Evolutionary conservation across 2,113 vertebrate species (phyloP).

Genomic region (Rhodinocichla rosea): DNA sequence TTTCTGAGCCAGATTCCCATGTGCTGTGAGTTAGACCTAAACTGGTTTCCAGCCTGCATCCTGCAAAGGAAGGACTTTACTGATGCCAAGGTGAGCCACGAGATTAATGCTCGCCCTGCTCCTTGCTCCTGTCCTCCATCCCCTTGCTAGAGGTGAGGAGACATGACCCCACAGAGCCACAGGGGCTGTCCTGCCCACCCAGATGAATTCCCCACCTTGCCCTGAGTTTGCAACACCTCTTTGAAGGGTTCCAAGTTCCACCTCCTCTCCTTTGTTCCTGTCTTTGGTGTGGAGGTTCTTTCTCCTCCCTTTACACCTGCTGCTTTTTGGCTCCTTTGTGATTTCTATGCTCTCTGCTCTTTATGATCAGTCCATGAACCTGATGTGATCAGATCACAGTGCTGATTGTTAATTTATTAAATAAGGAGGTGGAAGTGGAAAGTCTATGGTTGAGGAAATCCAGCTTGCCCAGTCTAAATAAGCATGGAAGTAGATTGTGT

Average conservation of each 20-base stretch:
- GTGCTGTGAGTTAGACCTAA: not conserved
- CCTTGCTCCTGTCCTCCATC: not conserved
- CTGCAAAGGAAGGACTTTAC: not conserved
- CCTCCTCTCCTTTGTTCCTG: not conserved
- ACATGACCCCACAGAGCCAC: not conserved
- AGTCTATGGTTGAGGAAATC: not conserved
- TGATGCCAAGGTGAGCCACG: not conserved
- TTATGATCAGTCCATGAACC: not conserved
- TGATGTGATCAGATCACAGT: not conserved
- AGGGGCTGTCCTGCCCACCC: not conserved
- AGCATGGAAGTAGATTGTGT: not conserved
- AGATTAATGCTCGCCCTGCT: not conserved
- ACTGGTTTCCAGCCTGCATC: not conserved
- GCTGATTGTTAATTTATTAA: not conserved
- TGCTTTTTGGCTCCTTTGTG: not conserved
- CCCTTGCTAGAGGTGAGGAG: not conserved
- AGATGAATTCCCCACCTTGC: not conserved
- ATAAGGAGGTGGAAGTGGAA: not conserved
- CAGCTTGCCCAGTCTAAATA: slow-evolving; percentile 12
- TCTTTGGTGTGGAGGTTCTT: not conserved
- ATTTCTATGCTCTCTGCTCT: not conserved
- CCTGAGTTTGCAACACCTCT: too few species aligned
- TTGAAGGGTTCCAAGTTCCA: not conserved
- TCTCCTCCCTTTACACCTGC: not conserved
- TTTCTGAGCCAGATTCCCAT: not conserved